Conservation (phyloP, 2,113 vertebrate species). For the Verasper variegatus region DNA sequence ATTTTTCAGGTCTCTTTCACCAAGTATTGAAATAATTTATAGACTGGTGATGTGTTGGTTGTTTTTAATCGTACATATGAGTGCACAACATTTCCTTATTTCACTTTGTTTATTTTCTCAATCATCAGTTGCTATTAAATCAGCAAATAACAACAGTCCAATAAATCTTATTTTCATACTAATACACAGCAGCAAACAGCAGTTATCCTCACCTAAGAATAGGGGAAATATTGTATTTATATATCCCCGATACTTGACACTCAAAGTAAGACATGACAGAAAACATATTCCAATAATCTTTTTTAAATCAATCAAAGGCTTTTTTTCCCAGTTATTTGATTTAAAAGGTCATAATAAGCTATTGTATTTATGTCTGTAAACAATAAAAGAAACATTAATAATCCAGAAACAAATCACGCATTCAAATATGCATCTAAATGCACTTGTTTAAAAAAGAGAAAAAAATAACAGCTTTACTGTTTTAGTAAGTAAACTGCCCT, state of each 20-base stretch:
- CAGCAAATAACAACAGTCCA: conserved; percentile 12
- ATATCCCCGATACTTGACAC: background rate
- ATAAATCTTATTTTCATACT: background rate
- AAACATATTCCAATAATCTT: background rate
- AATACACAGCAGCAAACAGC: conserved; percentile 7
- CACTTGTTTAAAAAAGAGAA: background rate
- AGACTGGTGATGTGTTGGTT: background rate
- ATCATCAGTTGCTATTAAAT: conserved; percentile 9
- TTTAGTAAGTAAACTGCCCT: background rate
- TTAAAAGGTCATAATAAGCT: conserved; percentile 3
- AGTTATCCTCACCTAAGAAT: conserved; percentile 15
- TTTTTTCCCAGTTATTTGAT: background rate
- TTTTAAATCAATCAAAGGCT: background rate
- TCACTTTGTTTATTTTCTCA: conserved; percentile 1
- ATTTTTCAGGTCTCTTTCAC: background rate
- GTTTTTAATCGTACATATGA: background rate
- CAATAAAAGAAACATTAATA: conserved; percentile 25
- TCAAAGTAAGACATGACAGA: conserved; percentile 12
- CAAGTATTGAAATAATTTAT: background rate
- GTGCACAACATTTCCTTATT: background rate
- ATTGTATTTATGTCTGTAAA: conserved; percentile 33
- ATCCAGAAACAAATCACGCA: conserved; percentile 1
- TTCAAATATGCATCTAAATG: conserved; percentile 16
- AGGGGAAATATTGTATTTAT: background rate
- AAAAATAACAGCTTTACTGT: background rate